A percentile compares a stretch with the other conserved stretches of the same genome.
These are phyloP conservation scores for Homarus americanus DNA, from an alignment of 1,140 invertebrate species.

Conservation along the genomic window DNA sequence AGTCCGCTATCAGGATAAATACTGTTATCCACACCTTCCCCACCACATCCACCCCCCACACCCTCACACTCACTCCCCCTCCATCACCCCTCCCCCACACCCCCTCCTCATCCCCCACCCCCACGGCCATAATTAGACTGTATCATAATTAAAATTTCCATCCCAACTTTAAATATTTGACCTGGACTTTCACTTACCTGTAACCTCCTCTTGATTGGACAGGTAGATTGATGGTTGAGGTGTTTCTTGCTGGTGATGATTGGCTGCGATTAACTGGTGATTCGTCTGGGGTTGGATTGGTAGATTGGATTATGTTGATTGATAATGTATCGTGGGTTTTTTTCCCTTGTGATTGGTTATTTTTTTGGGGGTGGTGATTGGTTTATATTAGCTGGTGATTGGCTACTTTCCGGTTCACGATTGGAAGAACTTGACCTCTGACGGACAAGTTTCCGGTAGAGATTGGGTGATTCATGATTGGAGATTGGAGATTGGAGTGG, in stretches of 20 bases:
- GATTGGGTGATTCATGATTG: no score
- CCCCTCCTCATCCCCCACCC: conserved; percentile 14
- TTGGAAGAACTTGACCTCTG: no score
- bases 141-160: conserved; percentile 67
- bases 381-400: not conserved
- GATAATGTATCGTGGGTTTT: no score
- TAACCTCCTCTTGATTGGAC: conserved; percentile 13
- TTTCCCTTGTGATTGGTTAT: no score
- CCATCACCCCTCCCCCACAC: not conserved
- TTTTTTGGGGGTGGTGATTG: conserved; percentile 3
- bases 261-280: conserved; percentile 8
- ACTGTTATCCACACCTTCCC: not conserved
- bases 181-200: conserved; percentile 7
- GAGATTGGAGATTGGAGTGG: not conserved
- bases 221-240: conserved; percentile 4
- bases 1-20: no score
- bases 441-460: no score
- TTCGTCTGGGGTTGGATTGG: no score
- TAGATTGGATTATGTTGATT: no score
- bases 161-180: conserved; percentile 69
- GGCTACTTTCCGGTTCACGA: not conserved
- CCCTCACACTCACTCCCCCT: not conserved
- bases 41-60: not conserved
- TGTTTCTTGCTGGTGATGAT: conserved; percentile 31
- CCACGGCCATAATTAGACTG: conserved; percentile 56